A percentile compares a stretch with the other conserved stretches of the same genome.
These are phyloP conservation scores for Drosophila longiperda DNA, from an alignment of 2,888 invertebrate species.

Conservation along the genomic window DNA sequence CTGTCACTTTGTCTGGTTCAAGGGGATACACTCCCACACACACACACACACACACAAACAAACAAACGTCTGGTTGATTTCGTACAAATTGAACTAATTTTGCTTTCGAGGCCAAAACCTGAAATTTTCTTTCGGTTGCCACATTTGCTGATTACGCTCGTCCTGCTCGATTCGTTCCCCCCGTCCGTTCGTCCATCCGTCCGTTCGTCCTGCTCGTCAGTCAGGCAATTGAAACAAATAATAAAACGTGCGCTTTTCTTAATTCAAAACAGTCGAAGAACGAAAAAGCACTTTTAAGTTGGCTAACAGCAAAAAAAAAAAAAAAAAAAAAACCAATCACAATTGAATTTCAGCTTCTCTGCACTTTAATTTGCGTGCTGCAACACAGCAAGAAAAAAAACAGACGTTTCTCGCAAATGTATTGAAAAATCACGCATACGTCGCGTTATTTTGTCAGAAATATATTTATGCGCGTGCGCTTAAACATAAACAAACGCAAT, in stretches of 20 bases:
- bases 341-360: slow-evolving; percentile 78
- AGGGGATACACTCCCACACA: background rate
- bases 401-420: slow-evolving; percentile 58
- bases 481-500: slow-evolving; percentile 60
- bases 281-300: slow-evolving; percentile 56
- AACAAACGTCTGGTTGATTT: slow-evolving; percentile 71
- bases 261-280: slow-evolving; percentile 66
- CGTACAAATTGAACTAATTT: slow-evolving; percentile 78
- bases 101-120: slow-evolving; percentile 54
- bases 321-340: slow-evolving; percentile 43
- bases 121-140: slow-evolving; percentile 61
- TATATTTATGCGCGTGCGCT: slow-evolving; percentile 1
- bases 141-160: slow-evolving; percentile 77
- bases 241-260: slow-evolving; percentile 79
- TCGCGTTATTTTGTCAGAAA: slow-evolving; percentile 36
- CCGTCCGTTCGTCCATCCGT: slow-evolving; percentile 17
- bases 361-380: slow-evolving; percentile 76
- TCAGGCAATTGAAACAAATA: slow-evolving; percentile 77
- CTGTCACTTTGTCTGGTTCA: slow-evolving; percentile 27
- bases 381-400: slow-evolving; percentile 67
- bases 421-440: slow-evolving; percentile 69
- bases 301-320: slow-evolving; percentile 31
- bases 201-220: slow-evolving; percentile 54
- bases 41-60: slow-evolving; percentile 4
- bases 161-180: slow-evolving; percentile 14